These are phyloP conservation scores for Oscheius sp. DNA, from an alignment of 2,888 invertebrate species.

Conservation along the genomic window DNA sequence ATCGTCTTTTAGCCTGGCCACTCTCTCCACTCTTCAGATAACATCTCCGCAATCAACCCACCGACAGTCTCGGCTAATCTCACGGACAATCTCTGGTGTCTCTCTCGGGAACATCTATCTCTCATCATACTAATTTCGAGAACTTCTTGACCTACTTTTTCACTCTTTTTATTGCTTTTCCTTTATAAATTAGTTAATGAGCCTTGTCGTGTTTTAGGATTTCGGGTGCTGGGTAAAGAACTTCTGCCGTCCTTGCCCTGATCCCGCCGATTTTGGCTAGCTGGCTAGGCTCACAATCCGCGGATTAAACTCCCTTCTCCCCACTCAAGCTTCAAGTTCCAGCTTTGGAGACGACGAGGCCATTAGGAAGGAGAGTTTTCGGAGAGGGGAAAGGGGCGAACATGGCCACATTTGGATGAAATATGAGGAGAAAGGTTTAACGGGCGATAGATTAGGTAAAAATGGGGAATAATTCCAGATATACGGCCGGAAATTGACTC, in stretches of 20 bases:
- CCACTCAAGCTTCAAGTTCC: no score
- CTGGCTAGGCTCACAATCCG: neutral
- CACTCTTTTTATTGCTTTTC: no score
- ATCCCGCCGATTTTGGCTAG: neutral
- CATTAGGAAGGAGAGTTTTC: no score
- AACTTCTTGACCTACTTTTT: neutral
- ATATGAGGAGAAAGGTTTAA: no score
- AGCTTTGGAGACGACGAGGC: no score
- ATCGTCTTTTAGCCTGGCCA: neutral
- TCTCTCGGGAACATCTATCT: neutral
- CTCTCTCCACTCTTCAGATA: conserved; percentile 22
- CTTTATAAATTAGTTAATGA: conserved; percentile 6
- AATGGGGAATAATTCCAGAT: no score
- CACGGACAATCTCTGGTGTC: conserved; percentile 32
- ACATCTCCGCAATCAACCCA: conserved; percentile 36
- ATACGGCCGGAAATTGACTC: no score
- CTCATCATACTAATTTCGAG: neutral
- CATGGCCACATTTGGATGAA: no score
- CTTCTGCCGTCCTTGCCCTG: conserved; percentile 1
- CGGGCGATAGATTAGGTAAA: no score
- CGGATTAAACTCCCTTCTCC: neutral
- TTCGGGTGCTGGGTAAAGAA: neutral
- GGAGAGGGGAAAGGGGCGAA: no score
- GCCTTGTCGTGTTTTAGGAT: neutral
- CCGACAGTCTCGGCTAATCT: conserved; percentile 26